Evolutionary conservation across 2,888 invertebrate species (phyloP).

Genomic region (Elmis aenea): DNA sequence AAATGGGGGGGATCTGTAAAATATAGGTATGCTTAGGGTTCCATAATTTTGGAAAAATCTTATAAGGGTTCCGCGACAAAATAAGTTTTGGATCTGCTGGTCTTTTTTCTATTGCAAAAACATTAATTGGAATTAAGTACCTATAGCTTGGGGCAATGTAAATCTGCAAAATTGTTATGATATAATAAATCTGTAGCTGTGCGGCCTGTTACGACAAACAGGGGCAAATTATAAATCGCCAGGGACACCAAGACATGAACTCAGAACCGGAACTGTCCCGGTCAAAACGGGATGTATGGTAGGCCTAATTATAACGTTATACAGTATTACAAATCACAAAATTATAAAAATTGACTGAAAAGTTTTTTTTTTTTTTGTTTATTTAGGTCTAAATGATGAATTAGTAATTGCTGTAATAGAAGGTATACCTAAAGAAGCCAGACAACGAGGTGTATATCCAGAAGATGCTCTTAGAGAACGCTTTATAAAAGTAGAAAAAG

Average conservation of each 20-base stretch:
- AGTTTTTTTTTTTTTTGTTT: not conserved
- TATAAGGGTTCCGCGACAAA: too few relatives aligned
- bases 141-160: too few relatives aligned
- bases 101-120: too few relatives aligned
- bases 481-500: constrained; percentile 75
- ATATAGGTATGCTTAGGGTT: too few relatives aligned
- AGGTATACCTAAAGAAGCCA: constrained; percentile 72
- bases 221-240: constrained; percentile 7
- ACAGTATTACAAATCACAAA: too few relatives aligned
- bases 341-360: not conserved
- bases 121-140: too few relatives aligned
- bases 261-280: constrained; percentile 11
- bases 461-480: constrained; percentile 81
- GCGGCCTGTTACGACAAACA: too few relatives aligned
- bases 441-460: constrained; percentile 78
- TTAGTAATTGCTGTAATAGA: constrained; percentile 73
- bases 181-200: too few relatives aligned
- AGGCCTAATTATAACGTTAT: constrained; percentile 6
- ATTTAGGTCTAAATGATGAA: constrained; percentile 66
- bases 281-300: constrained; percentile 15
- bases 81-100: too few relatives aligned
- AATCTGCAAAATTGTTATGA: too few relatives aligned
- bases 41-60: too few relatives aligned
- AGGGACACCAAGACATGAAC: constrained; percentile 8
- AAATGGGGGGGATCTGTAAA: too few relatives aligned